A percentile compares a stretch with the other conserved stretches of the same genome.
Conservation (phyloP, 2,797 vertebrate genomes). For the Mormyrus proboscirostris region DNA sequence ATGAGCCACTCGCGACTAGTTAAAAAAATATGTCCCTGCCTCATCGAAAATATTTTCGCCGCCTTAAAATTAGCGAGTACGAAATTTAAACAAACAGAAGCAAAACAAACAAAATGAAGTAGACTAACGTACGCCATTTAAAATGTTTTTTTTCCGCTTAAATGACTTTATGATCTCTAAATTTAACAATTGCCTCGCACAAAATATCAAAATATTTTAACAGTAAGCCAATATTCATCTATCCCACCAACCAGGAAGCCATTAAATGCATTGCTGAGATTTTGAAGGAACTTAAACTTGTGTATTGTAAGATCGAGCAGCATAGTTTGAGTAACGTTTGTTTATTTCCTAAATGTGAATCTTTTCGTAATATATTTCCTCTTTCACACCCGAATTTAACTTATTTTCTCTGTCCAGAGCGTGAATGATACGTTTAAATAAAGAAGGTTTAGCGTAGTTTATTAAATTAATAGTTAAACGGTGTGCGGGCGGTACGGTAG, state of each 20-base stretch:
- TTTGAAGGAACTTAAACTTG: neutral
- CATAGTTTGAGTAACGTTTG: neutral
- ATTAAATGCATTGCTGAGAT: neutral
- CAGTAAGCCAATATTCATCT: neutral
- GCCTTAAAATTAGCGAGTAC: slow-evolving; percentile 1
- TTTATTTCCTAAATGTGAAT: neutral
- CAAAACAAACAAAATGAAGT: neutral
- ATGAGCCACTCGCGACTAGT: neutral
- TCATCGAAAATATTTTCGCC: neutral
- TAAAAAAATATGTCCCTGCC: neutral
- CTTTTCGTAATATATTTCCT: neutral
- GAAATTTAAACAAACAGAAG: slow-evolving; percentile 21
- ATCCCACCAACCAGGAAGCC: neutral
- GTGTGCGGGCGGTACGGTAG: neutral
- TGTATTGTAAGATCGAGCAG: neutral
- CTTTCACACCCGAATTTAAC: neutral
- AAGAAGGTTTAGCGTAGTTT: neutral
- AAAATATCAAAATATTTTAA: neutral
- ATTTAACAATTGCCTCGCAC: neutral
- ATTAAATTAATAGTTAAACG: neutral
- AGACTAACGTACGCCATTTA: neutral
- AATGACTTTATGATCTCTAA: neutral
- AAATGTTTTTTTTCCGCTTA: neutral
- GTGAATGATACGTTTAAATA: neutral
- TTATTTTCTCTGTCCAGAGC: neutral